Conservation (phyloP, 1,140 invertebrate genomes). For the Cotesia glomerata region DNA sequence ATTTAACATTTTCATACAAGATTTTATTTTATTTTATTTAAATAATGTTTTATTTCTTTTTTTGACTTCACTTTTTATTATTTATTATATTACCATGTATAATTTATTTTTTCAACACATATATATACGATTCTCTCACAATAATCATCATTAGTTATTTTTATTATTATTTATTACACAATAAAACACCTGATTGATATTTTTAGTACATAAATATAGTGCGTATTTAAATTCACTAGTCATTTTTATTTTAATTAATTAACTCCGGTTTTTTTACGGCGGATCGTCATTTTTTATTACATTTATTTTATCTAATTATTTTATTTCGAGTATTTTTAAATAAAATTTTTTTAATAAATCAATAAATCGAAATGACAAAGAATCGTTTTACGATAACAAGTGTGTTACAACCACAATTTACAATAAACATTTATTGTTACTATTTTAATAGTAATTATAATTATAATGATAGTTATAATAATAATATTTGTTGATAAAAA, state of each 20-base stretch:
- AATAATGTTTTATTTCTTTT: background rate
- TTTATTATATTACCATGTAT: no score
- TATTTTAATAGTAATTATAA: background rate
- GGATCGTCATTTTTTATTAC: background rate
- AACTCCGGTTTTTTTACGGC: background rate
- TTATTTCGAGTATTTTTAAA: slow-evolving; percentile 10
- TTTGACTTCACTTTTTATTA: background rate
- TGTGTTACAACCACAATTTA: slow-evolving; percentile 49
- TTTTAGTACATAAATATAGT: no score
- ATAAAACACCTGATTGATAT: no score
- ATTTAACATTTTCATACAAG: background rate
- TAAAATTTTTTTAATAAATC: slow-evolving; percentile 53
- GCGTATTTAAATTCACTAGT: no score
- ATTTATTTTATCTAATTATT: no score
- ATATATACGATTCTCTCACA: no score
- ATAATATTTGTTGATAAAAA: background rate
- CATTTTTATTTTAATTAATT: no score
- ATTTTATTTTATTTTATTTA: background rate
- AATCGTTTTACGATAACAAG: slow-evolving; percentile 43
- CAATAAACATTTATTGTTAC: slow-evolving; percentile 38
- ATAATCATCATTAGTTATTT: no score
- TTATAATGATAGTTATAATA: background rate
- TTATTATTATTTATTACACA: no score
- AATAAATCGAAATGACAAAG: slow-evolving; percentile 52
- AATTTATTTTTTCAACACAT: no score